Conservation (phyloP, 2,113 vertebrate genomes). For the Percopsis transmontana region DNA sequence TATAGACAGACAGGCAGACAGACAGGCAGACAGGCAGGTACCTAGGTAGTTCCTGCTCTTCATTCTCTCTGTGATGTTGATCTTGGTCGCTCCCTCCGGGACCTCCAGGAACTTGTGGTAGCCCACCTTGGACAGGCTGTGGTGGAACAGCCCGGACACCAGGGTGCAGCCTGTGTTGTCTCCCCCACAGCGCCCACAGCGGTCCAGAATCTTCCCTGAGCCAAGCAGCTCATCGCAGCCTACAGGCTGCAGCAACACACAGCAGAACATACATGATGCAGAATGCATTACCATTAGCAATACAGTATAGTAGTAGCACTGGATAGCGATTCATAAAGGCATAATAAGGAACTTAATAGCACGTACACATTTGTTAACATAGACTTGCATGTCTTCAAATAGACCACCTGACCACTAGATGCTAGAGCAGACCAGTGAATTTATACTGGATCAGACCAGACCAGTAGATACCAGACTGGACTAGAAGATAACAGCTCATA, state of each 20-base stretch:
- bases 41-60: constrained; percentile 98
- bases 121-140: constrained; percentile 87
- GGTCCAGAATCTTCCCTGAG: constrained; percentile 89
- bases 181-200: constrained; percentile 92
- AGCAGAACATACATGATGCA: neutral
- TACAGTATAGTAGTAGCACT: no score
- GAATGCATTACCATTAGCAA: no score
- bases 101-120: constrained; percentile 97
- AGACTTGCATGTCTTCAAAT: no score
- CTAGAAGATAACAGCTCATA: no score
- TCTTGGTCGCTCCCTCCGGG: constrained; percentile 94
- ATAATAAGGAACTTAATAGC: no score
- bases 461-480: no score
- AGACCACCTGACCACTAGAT: no score
- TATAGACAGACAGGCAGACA: neutral
- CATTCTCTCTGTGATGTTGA: constrained; percentile 95
- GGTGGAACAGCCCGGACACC: constrained; percentile 91
- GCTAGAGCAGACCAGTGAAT: no score
- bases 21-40: constrained; percentile 47
- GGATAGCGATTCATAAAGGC: no score
- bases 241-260: constrained; percentile 16
- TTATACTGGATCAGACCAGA: no score
- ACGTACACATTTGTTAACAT: no score
- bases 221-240: constrained; percentile 93
- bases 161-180: constrained; percentile 89